Conservation (phyloP, 2,888 invertebrate genomes). For the Ecliptopera silaceata region DNA sequence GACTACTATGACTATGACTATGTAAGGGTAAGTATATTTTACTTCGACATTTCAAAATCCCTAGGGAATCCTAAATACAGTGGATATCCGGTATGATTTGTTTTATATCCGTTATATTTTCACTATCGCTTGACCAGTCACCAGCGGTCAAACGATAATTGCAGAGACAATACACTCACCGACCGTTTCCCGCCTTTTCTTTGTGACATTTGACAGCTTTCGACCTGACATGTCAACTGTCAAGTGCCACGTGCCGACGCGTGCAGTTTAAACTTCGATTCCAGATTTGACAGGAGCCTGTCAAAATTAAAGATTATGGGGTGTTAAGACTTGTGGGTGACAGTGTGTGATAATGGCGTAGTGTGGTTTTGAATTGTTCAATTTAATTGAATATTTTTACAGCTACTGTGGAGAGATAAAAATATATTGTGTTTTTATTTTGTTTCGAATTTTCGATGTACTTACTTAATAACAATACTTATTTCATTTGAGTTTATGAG, state of each 20-base stretch:
- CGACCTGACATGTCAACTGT: constrained; percentile 63
- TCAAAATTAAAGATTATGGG: constrained; percentile 54
- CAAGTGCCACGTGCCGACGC: constrained; percentile 70
- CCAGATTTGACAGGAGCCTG: constrained; percentile 60
- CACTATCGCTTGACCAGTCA: constrained; percentile 36
- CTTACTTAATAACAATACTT: too few species aligned
- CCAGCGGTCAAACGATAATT: constrained; percentile 58
- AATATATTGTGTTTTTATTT: too few species aligned
- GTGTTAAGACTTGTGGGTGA: constrained; percentile 52
- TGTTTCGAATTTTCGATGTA: too few species aligned
- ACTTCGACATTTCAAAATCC: too few species aligned
- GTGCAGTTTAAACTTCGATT: constrained; percentile 69
- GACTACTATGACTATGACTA: too few species aligned
- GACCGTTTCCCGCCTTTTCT: constrained; percentile 48
- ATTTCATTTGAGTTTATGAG: too few species aligned
- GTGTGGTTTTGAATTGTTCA: constrained; percentile 39
- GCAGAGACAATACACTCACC: constrained; percentile 58
- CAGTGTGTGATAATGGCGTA: constrained; percentile 44
- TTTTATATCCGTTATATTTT: too few species aligned
- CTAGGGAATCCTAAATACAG: too few species aligned
- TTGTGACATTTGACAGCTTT: constrained; percentile 61
- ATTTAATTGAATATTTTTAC: constrained; percentile 34
- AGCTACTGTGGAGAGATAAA: neutral
- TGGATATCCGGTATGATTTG: too few species aligned
- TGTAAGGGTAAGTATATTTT: too few species aligned